phyloP scores from a whole-genome alignment of 2,888 invertebrate species.

The Neocrepidodera transversa region DNA sequence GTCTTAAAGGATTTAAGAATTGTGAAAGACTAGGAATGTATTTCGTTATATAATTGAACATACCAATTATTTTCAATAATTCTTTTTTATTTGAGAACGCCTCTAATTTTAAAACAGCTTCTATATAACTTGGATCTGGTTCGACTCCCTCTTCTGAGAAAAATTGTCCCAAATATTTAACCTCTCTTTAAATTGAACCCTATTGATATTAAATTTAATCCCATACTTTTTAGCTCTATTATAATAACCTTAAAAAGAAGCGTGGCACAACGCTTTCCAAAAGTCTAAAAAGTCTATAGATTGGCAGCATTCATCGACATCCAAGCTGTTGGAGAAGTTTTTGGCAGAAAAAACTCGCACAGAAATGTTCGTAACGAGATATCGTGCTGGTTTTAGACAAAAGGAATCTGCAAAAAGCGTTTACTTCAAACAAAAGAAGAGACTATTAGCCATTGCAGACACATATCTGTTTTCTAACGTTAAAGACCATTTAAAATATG shows the following conservation, averaged over 20 bases:
- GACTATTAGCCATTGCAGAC: too few species aligned
- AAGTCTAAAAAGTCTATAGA: too few species aligned
- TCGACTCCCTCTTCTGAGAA: conserved; percentile 10
- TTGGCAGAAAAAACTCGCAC: too few species aligned
- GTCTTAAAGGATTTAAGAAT: conserved; percentile 33
- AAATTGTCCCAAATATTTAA: conserved; percentile 3
- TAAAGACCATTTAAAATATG: too few species aligned
- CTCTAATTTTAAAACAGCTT: conserved; percentile 5
- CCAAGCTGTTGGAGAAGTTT: too few species aligned
- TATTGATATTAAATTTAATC: conserved; percentile 15
- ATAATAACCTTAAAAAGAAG: conserved; percentile 37
- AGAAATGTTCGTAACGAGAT: too few species aligned
- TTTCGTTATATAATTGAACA: conserved; percentile 44
- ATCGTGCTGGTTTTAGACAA: too few species aligned
- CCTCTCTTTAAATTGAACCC: conserved; percentile 4
- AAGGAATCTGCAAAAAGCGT: too few species aligned
- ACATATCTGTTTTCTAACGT: too few species aligned
- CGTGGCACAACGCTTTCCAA: too few species aligned
- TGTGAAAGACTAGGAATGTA: conserved; percentile 38
- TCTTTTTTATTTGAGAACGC: conserved; percentile 44
- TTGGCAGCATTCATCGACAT: too few species aligned
- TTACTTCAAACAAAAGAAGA: too few species aligned
- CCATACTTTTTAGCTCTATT: conserved; percentile 35
- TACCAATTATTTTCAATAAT: conserved; percentile 44
- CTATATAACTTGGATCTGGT: conserved; percentile 16